Conservation (phyloP, 2,888 invertebrate species). For the Aphodius granarius region DNA sequence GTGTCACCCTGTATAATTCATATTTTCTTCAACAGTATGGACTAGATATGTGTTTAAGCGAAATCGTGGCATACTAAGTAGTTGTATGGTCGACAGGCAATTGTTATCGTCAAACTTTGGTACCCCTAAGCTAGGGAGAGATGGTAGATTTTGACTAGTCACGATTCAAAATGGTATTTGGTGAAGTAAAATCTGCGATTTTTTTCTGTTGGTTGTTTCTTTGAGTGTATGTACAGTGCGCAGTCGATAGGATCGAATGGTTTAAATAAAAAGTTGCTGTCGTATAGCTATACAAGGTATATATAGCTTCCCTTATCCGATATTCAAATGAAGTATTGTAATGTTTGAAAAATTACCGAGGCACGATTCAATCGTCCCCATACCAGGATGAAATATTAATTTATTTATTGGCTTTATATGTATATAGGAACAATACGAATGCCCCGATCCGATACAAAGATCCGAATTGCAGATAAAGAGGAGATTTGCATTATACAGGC, state of each 20-base stretch:
- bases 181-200: neutral
- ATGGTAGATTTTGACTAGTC: neutral
- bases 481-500: neutral
- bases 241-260: neutral
- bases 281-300: no score
- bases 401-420: slow-evolving; percentile 7
- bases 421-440: slow-evolving; percentile 6
- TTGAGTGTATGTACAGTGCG: neutral
- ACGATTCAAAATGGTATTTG: neutral
- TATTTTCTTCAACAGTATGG: neutral
- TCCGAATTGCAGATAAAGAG: neutral
- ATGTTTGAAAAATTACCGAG: slow-evolving; percentile 20
- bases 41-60: neutral
- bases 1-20: neutral
- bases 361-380: slow-evolving; percentile 3
- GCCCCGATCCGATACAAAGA: neutral
- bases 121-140: neutral
- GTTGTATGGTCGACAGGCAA: neutral
- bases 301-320: slow-evolving; percentile 37
- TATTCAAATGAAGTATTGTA: slow-evolving; percentile 48
- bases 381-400: slow-evolving; percentile 6
- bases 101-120: neutral
- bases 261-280: neutral
- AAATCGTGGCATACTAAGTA: neutral
- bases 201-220: neutral